Base-by-base conservation (phyloP, 2,888 invertebrate species). In the Argynnis bischoffii region DNA sequence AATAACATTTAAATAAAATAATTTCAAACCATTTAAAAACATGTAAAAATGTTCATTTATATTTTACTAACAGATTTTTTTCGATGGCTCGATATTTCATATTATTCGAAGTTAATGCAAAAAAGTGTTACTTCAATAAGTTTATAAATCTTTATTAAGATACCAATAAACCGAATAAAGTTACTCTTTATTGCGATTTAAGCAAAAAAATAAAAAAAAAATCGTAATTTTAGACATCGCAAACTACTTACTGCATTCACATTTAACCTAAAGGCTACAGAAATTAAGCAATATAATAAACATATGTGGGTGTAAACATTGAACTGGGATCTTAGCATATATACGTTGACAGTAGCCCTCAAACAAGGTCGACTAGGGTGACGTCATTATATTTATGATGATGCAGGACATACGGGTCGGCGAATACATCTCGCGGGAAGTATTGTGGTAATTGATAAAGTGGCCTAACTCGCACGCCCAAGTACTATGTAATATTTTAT, bases 351-450 rank as follows among this genome's bases (percentile, higher is more conserved):
- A 77, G 76, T 77, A 81, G 80, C 80, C 87, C 88, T 89, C 77
- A 69, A 77, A 74, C 88, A 88, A 91, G 90, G 91, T 84, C 87
- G 80, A 64, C 70, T 63, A 64, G 70, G 74, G 70, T 90, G 90
- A 90, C 90, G 89, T 90, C 89, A 90, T 78, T 74, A 73, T 77
- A 81, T 79, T 79, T 81, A 82, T 81, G 84, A 82, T 86, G 84
- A 81, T 83, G 81, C 81, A 83, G 88, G 86, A 85, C 86, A 88
- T 83, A 80, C 83, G 85, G 84, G 82, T 78, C 78, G 81, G 73
- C 74, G 66, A 78, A 76, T 73, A 71, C 65, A 70, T 77, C 76
- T 75, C 73, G 78, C 80, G 83, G 88, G 85, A 85, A 80, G 81
- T 75, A 70, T 78, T 75, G 74, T 71, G 73, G 77, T 81, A 89